These are phyloP conservation scores for Echinometra lucunter DNA, from an alignment of 53 echinoderm and acorn worm species.

Conservation along the genomic window DNA sequence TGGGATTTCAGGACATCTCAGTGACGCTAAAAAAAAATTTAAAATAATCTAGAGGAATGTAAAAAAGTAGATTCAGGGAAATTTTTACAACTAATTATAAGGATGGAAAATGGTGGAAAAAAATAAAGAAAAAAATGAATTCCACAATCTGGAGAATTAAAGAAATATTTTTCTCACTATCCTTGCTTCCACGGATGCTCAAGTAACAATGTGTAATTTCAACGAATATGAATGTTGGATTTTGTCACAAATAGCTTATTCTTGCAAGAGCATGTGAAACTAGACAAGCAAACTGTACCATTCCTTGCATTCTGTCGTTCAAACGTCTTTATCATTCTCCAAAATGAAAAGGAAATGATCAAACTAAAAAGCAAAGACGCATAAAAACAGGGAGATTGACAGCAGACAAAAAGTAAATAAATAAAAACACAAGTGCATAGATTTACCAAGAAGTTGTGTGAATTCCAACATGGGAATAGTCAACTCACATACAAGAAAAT, in stretches of 20 bases:
- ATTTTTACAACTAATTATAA: constrained; percentile 50
- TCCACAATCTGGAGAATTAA: neutral
- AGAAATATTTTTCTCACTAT: neutral
- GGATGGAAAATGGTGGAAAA: neutral
- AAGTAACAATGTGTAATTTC: neutral
- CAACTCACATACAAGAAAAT: constrained; percentile 30
- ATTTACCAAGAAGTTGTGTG: constrained; percentile 44
- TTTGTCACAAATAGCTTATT: neutral
- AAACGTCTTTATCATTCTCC: neutral
- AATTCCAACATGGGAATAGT: constrained; percentile 30
- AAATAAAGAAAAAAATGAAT: neutral
- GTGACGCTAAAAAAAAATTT: constrained; percentile 44
- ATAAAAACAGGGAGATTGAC: neutral
- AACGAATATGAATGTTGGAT: neutral
- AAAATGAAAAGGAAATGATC: neutral
- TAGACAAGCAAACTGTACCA: neutral
- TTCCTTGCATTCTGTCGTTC: neutral
- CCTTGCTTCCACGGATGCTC: neutral
- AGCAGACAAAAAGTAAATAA: neutral
- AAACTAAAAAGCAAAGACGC: constrained; percentile 6
- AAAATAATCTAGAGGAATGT: constrained; percentile 49
- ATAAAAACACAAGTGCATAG: constrained; percentile 62
- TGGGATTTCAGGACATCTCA: constrained; percentile 22
- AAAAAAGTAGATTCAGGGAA: constrained; percentile 46
- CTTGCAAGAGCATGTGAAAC: neutral